Base-by-base conservation (phyloP, 2,888 invertebrate species). In the Furcula furcula region DNA sequence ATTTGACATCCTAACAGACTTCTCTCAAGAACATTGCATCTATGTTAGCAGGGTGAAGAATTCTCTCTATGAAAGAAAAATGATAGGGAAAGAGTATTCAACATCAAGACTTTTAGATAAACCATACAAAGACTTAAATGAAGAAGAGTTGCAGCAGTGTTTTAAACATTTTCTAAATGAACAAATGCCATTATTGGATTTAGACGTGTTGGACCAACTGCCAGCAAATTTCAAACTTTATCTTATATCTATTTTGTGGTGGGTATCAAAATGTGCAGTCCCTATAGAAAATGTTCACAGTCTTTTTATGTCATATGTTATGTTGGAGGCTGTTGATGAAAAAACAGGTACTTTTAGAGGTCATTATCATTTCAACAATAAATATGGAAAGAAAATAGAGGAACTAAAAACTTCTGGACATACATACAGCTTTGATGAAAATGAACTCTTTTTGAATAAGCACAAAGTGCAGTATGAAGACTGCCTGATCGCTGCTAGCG, bases 201-300 rank as follows among this genome's bases (percentile, higher is more conserved):
- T 79, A 2, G 42, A 56, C 15, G 40, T 74, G 13, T 49, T 93
- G 34, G 54, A 82, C 9, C 46, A 69, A 21, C 68, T 93, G 37
- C 92, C 93, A 11, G 37, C 62, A 1, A 84, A 90, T 47, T 93
- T 93, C 89, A 90, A 89, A 63, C 51, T 94, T 18, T 91, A 89
- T 55, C 75, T 93, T 52, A 76, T 91, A 20, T 69, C 90, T 9
- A 55, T 92, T 1, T 66, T 92, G 2, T 94, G 91, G 83, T 93
- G 93, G 92, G 90, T 80, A 55, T 22, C 65, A 42, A 64, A 83
- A 76, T 73, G 80, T 72, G 55, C 67, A 55, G 63, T 84, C 0
- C 77, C 88, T 0, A 42, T 72, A 21, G 64, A 87, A 31, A 89
- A 92, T 63, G 49, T 93, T 7, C 90, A 91, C 56, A 87, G 93